These are phyloP conservation scores for Sinotaia quadrata DNA, from an alignment of 2,888 invertebrate species.

Conservation along the genomic window DNA sequence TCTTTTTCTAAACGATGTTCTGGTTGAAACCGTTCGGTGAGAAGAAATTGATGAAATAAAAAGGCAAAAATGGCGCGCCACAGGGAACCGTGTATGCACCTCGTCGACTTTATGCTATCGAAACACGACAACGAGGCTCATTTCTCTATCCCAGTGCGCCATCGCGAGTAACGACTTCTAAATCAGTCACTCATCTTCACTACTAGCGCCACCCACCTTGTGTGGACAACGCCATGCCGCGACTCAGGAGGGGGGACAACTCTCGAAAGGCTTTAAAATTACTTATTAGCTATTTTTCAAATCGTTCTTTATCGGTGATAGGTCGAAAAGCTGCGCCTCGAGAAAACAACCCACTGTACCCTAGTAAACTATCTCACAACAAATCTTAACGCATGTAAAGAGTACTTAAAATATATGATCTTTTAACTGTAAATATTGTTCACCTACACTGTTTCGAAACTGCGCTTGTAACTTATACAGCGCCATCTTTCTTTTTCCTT, in stretches of 20 bases:
- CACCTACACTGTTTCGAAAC: too few species aligned
- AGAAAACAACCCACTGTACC: too few species aligned
- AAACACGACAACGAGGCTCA: not conserved
- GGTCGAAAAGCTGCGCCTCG: too few species aligned
- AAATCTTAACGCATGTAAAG: too few species aligned
- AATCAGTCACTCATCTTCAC: conserved; percentile 15
- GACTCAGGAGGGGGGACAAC: conserved; percentile 8
- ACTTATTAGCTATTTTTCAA: too few species aligned
- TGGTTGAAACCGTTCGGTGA: not conserved
- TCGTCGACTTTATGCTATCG: not conserved
- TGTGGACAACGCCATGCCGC: conserved; percentile 14
- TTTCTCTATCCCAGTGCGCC: conserved; percentile 3
- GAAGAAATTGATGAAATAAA: not conserved
- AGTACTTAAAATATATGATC: too few species aligned
- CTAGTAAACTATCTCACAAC: too few species aligned
- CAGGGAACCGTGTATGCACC: conserved; percentile 9
- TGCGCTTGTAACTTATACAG: too few species aligned
- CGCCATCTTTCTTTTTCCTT: too few species aligned
- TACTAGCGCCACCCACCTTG: conserved; percentile 22
- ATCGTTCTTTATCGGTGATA: too few species aligned
- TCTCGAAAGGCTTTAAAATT: conserved; percentile 12
- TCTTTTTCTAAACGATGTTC: too few species aligned
- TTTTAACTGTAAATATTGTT: too few species aligned
- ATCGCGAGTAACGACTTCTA: not conserved
- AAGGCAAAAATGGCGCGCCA: not conserved